Evolutionary conservation across 2,113 vertebrate species (phyloP), one percentile per base, ranked within the genome.

Genomic region (Corvus cornix): DNA sequence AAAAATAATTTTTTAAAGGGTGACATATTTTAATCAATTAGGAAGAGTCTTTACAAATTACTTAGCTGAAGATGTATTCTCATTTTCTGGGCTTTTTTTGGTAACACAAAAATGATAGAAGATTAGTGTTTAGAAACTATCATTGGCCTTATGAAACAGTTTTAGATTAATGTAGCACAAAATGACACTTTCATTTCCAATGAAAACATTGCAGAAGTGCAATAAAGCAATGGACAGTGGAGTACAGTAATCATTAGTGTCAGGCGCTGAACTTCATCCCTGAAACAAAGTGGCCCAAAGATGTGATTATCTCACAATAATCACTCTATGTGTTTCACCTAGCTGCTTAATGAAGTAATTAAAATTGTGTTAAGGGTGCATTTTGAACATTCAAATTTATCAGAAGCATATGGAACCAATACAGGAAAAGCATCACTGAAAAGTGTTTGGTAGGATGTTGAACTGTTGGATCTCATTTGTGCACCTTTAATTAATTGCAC

Each of bases 231-330:
- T 64, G 78, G 94, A 67, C 67, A 92, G 33, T 43, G 60, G 53
- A 74, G 37, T 89, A 63, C 1, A 6, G 66, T 78, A 67, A 82
- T 91, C 75, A 72, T 87, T 67, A 90, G 35, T 73, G 59, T 60
- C 66, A 90, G 8, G 48, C 0, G 0, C 77, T 89, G 74, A 96
- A 87, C 82, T 70, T 93, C 69, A 69, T 67, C n/a, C 73, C 67
- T 77, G 76, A 93, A 96, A 88, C 41, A 85, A 97, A 93, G 67
- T 79, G 53, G 37, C 81, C 86, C 56, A 87, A 91, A 90, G 85
- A 91, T 86, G 89, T 75, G 73, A 94, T 95, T 96, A 94, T 72
- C 41, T 83, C 72, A 89, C 5, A 19, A 72, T 94, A 96, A 93
- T 87, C 84, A 78, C 46, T 83, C 39, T 43, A 27, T 58, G 23